Evolutionary conservation across 2,797 vertebrate species (phyloP).

Genomic region (Neoniphon sammara): DNA sequence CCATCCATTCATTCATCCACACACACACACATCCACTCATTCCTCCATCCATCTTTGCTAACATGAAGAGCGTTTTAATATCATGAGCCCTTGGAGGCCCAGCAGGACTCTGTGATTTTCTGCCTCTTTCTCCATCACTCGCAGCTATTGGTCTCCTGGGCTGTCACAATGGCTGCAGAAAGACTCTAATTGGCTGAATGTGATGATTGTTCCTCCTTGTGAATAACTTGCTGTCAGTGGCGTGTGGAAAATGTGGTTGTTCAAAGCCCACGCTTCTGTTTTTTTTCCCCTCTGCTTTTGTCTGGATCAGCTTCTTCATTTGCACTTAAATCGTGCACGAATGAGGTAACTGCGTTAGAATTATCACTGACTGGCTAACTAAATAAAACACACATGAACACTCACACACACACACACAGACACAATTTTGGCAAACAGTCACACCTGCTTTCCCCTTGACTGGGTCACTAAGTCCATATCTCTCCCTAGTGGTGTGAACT

Average conservation of each 20-base stretch:
- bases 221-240: slow-evolving; percentile 59
- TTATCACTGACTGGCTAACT: slow-evolving; percentile 24
- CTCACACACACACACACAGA: slow-evolving; percentile 19
- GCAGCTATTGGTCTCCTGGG: slow-evolving; percentile 65
- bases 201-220: slow-evolving; percentile 42
- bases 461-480: slow-evolving; percentile 74
- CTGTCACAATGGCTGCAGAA: slow-evolving; percentile 51
- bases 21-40: slow-evolving; percentile 18
- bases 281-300: slow-evolving; percentile 18
- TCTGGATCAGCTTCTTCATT: slow-evolving; percentile 28
- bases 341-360: slow-evolving; percentile 49
- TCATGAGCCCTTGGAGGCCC: slow-evolving; percentile 57
- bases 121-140: slow-evolving; percentile 59
- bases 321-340: slow-evolving; percentile 29
- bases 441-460: slow-evolving; percentile 75
- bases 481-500: slow-evolving; percentile 64
- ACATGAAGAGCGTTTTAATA: slow-evolving; percentile 48
- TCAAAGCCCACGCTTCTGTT: slow-evolving; percentile 17
- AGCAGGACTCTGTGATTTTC: slow-evolving; percentile 43
- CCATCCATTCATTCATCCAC: background rate
- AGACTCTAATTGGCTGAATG: slow-evolving; percentile 53
- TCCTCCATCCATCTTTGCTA: slow-evolving; percentile 46
- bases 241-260: slow-evolving; percentile 15
- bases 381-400: slow-evolving; percentile 26
- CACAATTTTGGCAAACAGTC: slow-evolving; percentile 42